Base-by-base conservation (phyloP, 2,113 vertebrate genomes). In the Hystrix cristata region DNA sequence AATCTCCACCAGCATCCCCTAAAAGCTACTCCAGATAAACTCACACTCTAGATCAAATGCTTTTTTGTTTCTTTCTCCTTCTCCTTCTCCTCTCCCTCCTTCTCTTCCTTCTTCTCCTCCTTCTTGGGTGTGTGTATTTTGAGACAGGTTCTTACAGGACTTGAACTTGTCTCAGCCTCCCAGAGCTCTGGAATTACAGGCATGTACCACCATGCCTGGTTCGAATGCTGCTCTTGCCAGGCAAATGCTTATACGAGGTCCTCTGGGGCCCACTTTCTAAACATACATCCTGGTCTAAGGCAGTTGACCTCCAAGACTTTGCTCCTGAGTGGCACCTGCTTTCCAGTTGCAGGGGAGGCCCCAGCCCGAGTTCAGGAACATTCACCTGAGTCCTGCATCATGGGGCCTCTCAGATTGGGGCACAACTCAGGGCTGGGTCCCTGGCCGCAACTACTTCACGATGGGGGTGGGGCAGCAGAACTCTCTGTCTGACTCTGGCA, bases 401-500 rank as follows among this genome's bases (percentile, higher is more conserved):
- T 23, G 8, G 8, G 43, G 34, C 51, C 57, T 31, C 71, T 46
- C 18, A 3, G 38, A 19, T 7, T 16, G 7, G 71, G 51, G 86
- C 10, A 0, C 2, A 11, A 13, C 27, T 57, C 10, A 14, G 34
- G 57, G 31, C 55, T 18, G 3, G 5, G 0, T 31, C 59, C 76
- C 48, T 7, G 5, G 53, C 16, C n/a, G 0, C 1, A 1, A 9
- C 5, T 18, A 25, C 51, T 79, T 92, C 79, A 16, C 10, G 57
- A 25, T 18, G 15, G 6, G 3, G 57, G 4, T 2, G 3, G 53
- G 59, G 31, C 46, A 25, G n/a, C 15, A 48, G 62, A 64, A 4
- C 14, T 1, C 0, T 14, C 13, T n/a, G 4, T 82, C 43, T 43
- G 64, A 12, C 19, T n/a, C 72, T 10, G 27, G 62, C 13, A 23